Evolutionary conservation across 2,113 vertebrate genomes (phyloP).

Genomic region (Ceratotherium simum): DNA sequence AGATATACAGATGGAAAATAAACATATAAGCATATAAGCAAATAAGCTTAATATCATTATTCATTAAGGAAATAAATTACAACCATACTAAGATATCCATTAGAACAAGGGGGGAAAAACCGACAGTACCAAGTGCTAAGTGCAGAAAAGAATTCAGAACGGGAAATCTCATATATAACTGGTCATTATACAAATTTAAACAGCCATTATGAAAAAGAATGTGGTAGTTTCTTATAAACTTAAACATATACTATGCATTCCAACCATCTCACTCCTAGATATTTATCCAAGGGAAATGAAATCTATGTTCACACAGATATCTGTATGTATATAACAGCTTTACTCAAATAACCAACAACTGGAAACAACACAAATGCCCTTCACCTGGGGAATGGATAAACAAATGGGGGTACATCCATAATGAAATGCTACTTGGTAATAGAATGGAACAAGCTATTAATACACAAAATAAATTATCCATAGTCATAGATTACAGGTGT

Average conservation of each 20-base stretch:
- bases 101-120: not conserved
- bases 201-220: not conserved
- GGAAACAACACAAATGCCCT: not conserved
- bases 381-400: not conserved
- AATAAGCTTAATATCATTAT: not conserved
- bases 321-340: not conserved
- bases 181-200: not conserved
- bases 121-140: not conserved
- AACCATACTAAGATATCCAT: not conserved
- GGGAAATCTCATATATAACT: not conserved
- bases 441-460: not conserved
- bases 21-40: not conserved
- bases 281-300: not conserved
- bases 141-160: not conserved
- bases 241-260: not conserved
- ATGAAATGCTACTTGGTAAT: not conserved
- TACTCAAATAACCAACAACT: not conserved
- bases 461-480: not conserved
- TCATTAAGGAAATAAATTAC: not conserved
- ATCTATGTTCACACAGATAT: not conserved
- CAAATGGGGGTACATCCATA: rapidly evolving
- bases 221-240: not conserved
- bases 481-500: not conserved
- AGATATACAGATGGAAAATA: not conserved
- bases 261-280: not conserved